A percentile compares a stretch with the other conserved stretches of the same genome.
phyloP scores from a whole-genome alignment of 2,888 invertebrate species.

The Cosmopolites sordidus region DNA sequence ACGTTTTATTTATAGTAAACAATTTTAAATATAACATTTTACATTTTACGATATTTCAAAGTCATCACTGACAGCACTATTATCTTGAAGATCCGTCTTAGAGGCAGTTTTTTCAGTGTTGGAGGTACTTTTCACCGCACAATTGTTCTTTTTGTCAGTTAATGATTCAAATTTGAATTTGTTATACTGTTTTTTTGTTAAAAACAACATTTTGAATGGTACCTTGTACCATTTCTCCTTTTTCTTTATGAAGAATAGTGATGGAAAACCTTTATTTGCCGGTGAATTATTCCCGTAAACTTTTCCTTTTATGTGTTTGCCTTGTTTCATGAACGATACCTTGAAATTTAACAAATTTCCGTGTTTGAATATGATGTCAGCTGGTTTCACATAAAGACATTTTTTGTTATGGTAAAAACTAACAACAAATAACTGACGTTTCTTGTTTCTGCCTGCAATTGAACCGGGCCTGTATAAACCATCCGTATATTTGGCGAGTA shows the following conservation, averaged over 20 bases:
- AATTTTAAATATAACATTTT: too few relatives aligned
- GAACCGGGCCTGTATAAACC: conserved; percentile 28
- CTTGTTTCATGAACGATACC: conserved; percentile 28
- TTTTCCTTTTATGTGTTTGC: conserved; percentile 24
- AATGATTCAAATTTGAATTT: conserved; percentile 16
- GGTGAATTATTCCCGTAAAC: conserved; percentile 35
- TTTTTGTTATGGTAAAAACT: conserved; percentile 31
- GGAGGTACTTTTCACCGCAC: not conserved
- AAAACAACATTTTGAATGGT: conserved; percentile 29
- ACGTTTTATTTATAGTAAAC: too few relatives aligned
- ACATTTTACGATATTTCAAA: not conserved
- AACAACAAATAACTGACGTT: conserved; percentile 27
- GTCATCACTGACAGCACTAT: not conserved
- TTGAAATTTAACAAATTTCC: conserved; percentile 31
- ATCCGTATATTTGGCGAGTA: conserved; percentile 30
- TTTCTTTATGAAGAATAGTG: conserved; percentile 30
- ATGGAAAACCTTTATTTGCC: conserved; percentile 31
- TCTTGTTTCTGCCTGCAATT: conserved; percentile 29
- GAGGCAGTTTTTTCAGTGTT: not conserved
- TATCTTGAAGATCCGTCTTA: not conserved
- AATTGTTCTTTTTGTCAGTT: not conserved
- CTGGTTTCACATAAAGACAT: conserved; percentile 27
- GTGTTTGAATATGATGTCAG: conserved; percentile 31
- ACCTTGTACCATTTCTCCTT: conserved; percentile 29
- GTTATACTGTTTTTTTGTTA: conserved; percentile 31